A percentile compares a stretch with the other conserved stretches of the same genome.
Conservation (phyloP, 2,113 vertebrate genomes). For the Albula goreensis region DNA sequence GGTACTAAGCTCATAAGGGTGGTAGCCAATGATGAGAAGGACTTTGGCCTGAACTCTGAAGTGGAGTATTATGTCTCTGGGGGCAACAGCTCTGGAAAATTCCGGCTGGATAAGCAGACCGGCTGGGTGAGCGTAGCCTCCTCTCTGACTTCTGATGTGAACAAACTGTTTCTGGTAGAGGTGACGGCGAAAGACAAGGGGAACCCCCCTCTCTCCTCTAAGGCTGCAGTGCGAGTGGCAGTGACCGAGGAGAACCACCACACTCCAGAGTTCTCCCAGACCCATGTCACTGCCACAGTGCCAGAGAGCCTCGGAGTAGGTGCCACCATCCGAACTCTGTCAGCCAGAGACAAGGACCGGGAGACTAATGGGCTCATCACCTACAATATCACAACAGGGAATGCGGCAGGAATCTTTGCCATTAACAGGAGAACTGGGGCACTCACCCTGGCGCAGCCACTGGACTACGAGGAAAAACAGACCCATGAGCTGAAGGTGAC, state of each 20-base stretch:
- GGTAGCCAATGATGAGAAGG: slow-evolving; percentile 83
- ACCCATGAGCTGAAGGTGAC: slow-evolving; percentile 84
- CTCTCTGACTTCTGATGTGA: slow-evolving; percentile 80
- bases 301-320: slow-evolving; percentile 84
- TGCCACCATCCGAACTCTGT: slow-evolving; percentile 78
- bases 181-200: slow-evolving; percentile 87
- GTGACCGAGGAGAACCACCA: slow-evolving; percentile 96
- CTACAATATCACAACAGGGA: slow-evolving; percentile 87
- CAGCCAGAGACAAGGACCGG: slow-evolving; percentile 87
- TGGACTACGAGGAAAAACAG: slow-evolving; percentile 87
- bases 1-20: slow-evolving; percentile 86
- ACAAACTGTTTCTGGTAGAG: slow-evolving; percentile 79
- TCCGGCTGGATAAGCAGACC: slow-evolving; percentile 80
- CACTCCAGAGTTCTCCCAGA: slow-evolving; percentile 93
- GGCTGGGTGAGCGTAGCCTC: slow-evolving; percentile 90
- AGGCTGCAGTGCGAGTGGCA: slow-evolving; percentile 74
- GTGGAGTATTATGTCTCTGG: slow-evolving; percentile 82
- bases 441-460: slow-evolving; percentile 73
- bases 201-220: slow-evolving; percentile 83
- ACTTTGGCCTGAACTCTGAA: slow-evolving; percentile 93
- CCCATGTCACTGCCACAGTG: slow-evolving; percentile 79
- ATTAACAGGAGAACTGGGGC: slow-evolving; percentile 85
- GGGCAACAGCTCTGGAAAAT: slow-evolving; percentile 77
- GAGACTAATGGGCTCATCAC: slow-evolving; percentile 87
- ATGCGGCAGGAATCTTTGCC: slow-evolving; percentile 80